Conservation (phyloP, 1,140 invertebrate genomes). For the Protaetia brevitarsis region DNA sequence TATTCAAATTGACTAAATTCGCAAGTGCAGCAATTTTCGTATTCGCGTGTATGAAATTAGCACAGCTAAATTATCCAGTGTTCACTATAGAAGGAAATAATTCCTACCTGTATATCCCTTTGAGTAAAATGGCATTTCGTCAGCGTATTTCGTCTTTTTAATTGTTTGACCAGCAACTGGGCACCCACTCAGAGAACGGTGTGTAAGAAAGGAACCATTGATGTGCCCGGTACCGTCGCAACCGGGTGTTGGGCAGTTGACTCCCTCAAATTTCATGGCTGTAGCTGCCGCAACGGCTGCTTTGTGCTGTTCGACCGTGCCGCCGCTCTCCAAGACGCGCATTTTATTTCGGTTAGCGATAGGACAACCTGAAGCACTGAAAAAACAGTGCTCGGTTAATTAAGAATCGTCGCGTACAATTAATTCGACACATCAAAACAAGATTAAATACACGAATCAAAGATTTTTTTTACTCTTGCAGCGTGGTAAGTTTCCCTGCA, state of each 20-base stretch:
- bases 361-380: slow-evolving; percentile 86
- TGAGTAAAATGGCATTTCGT: slow-evolving; percentile 76
- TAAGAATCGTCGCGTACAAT: no score
- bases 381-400: background rate
- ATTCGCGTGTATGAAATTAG: slow-evolving; percentile 6
- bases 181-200: slow-evolving; percentile 87
- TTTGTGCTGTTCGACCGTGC: slow-evolving; percentile 80
- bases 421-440: no score
- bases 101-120: slow-evolving; percentile 78
- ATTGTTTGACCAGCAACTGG: slow-evolving; percentile 79
- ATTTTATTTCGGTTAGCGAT: slow-evolving; percentile 90
- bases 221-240: slow-evolving; percentile 83
- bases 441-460: no score
- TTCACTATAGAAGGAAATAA: background rate
- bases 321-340: slow-evolving; percentile 80
- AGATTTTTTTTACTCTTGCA: no score
- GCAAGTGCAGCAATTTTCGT: slow-evolving; percentile 11
- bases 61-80: no score
- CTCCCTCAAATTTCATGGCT: slow-evolving; percentile 81
- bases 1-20: background rate
- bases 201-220: slow-evolving; percentile 83
- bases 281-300: slow-evolving; percentile 74
- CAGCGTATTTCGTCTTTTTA: slow-evolving; percentile 80
- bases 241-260: slow-evolving; percentile 81
- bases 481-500: no score